These are phyloP conservation scores for Microctonus brassicae DNA, from an alignment of 2,888 invertebrate species.

Conservation along the genomic window DNA sequence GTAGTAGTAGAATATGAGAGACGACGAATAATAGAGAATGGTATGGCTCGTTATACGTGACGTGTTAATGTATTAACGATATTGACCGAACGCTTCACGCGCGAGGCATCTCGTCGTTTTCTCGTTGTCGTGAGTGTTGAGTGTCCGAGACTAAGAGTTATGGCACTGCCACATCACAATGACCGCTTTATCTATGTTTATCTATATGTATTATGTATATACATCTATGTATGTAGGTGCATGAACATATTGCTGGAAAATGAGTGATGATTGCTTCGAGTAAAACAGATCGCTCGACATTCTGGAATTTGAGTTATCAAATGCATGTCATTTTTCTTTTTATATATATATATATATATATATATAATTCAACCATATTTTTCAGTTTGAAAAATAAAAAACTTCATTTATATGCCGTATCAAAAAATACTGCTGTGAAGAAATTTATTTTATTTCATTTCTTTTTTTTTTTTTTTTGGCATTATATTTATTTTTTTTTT, in stretches of 20 bases:
- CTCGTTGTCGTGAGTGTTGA: slow-evolving; percentile 32
- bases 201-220: no score
- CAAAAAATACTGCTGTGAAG: neutral
- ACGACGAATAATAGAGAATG: slow-evolving; percentile 16
- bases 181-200: neutral
- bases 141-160: slow-evolving; percentile 33
- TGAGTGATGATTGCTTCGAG: neutral
- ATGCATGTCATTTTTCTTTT: neutral
- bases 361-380: neutral
- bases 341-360: neutral
- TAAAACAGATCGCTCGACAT: neutral
- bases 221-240: neutral
- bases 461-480: neutral
- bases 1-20: neutral
- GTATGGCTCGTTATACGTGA: slow-evolving; percentile 15
- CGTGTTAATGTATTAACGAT: slow-evolving; percentile 42
- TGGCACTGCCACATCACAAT: slow-evolving; percentile 3
- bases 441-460: no score
- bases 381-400: neutral
- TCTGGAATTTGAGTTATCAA: neutral
- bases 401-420: no score
- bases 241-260: neutral
- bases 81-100: slow-evolving; percentile 38
- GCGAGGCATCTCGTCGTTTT: neutral
- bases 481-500: neutral